Base-by-base conservation (phyloP, 2,888 invertebrate genomes). In the Agonopterix arenella region DNA sequence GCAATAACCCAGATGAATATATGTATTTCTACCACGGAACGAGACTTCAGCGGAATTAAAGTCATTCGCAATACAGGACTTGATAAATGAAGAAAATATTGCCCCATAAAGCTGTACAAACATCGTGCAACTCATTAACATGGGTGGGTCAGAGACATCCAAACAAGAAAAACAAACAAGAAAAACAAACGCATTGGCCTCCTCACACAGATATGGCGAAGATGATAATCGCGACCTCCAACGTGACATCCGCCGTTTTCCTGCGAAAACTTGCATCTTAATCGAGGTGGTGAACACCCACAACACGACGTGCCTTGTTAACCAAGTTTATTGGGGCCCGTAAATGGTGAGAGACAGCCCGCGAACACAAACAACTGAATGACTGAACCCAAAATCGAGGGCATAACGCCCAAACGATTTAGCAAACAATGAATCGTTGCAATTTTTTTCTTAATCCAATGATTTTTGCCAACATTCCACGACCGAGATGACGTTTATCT, bases 271-370 rank as follows among this genome's bases (percentile, higher is more conserved):
- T 63, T 65, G 60, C 58, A 58, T 56, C 64, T 63, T 66, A 65
- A 66, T 68, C 64, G 69, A 72, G 70, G 69, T 64, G 43, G 69
- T 56, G 28, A 56, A 63, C 83, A 80, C 86, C 85, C 81, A 86
- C 85, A 70, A 60, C 60, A 57, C 56, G 66, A 78, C 83, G 75
- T 81, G 82, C 57, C 73, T 80, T 65, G 75, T 78, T 77, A 74
- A 68, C 69, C 60, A 64, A 53, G 59, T 74, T 77, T 76, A 73
- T 74, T 71, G 54, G 52, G 59, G 51, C 16, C 82, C 84, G 69
- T 74, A 80, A 61, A 81, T 70, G 84, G 83, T 56, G 55, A 61
- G 54, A 58, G 53, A 55, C 57, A 51, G 58, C 11, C 11, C 10
- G 9, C 45, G 11, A 36, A 11, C n/a, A 36, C 8, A n/a, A 46